Conservation (phyloP, 2,888 invertebrate genomes). For the Chalcis sispes region DNA sequence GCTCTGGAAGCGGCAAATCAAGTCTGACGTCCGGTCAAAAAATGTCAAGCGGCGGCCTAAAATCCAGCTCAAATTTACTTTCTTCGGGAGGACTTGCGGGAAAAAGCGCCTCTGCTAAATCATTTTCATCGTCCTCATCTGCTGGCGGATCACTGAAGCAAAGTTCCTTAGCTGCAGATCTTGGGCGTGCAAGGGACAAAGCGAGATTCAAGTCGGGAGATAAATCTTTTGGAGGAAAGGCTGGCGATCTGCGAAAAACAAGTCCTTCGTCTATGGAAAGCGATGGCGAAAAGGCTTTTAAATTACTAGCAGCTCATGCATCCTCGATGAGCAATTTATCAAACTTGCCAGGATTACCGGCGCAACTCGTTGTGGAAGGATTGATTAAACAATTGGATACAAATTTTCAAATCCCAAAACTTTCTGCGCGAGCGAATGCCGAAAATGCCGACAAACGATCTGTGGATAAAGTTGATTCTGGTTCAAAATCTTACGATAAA, state of each 20-base stretch:
- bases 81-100: slow-evolving; percentile 61
- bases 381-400: slow-evolving; percentile 87
- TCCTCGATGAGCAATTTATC: slow-evolving; percentile 64
- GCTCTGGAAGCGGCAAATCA: slow-evolving; percentile 66
- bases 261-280: slow-evolving; percentile 83
- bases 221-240: slow-evolving; percentile 80
- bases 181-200: slow-evolving; percentile 81
- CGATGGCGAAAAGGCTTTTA: slow-evolving; percentile 81
- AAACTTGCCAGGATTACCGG: slow-evolving; percentile 77
- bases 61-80: slow-evolving; percentile 69
- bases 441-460: slow-evolving; percentile 68
- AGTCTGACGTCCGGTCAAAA: slow-evolving; percentile 69
- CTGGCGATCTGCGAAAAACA: slow-evolving; percentile 80
- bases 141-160: slow-evolving; percentile 81
- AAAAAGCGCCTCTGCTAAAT: slow-evolving; percentile 62
- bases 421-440: slow-evolving; percentile 79
- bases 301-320: slow-evolving; percentile 78
- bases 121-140: slow-evolving; percentile 71
- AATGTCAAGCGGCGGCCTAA: slow-evolving; percentile 61
- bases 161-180: slow-evolving; percentile 78
- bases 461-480: slow-evolving; percentile 56
- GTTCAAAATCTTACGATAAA: slow-evolving; percentile 59
- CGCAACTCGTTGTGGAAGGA: slow-evolving; percentile 84
- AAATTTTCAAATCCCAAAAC: slow-evolving; percentile 92
- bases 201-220: slow-evolving; percentile 80